These are phyloP conservation scores for Hoplodrina blanda DNA, from an alignment of 2,888 invertebrate species.

Conservation along the genomic window DNA sequence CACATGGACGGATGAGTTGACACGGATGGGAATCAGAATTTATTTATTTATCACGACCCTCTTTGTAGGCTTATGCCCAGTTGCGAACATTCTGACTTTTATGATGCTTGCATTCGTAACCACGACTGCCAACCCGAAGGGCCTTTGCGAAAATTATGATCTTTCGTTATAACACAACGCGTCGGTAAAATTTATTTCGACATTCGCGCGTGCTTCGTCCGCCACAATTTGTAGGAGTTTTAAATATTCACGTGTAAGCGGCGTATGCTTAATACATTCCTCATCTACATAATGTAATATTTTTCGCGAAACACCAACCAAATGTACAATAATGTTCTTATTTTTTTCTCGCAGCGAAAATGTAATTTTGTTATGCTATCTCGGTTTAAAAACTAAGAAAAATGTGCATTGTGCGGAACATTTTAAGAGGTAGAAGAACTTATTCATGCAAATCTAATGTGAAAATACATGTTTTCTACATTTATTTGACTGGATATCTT, in stretches of 20 bases:
- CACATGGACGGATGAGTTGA: neutral
- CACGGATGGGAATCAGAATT: neutral
- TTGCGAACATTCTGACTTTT: neutral
- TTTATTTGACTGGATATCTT: too few relatives aligned
- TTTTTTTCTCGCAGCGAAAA: conserved; percentile 59
- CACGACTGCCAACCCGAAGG: neutral
- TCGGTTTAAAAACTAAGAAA: conserved; percentile 20
- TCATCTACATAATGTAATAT: conserved; percentile 85
- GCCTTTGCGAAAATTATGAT: conserved; percentile 63
- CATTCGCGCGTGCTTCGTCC: conserved; percentile 74
- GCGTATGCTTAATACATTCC: conserved; percentile 82
- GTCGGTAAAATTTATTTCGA: conserved; percentile 69
- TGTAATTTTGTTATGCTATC: conserved; percentile 44
- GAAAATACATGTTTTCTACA: too few relatives aligned
- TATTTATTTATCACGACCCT: neutral
- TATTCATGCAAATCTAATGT: too few relatives aligned
- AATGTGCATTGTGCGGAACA: neutral
- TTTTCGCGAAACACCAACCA: conserved; percentile 72
- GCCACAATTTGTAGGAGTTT: conserved; percentile 80
- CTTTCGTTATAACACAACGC: conserved; percentile 67
- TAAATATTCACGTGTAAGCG: conserved; percentile 83
- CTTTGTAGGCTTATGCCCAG: conserved; percentile 14
- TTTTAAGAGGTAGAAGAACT: neutral
- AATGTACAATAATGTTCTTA: conserved; percentile 71
- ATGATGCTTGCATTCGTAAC: conserved; percentile 25